phyloP scores from a whole-genome alignment of 1,140 invertebrate species.

The Conus betulinus region DNA sequence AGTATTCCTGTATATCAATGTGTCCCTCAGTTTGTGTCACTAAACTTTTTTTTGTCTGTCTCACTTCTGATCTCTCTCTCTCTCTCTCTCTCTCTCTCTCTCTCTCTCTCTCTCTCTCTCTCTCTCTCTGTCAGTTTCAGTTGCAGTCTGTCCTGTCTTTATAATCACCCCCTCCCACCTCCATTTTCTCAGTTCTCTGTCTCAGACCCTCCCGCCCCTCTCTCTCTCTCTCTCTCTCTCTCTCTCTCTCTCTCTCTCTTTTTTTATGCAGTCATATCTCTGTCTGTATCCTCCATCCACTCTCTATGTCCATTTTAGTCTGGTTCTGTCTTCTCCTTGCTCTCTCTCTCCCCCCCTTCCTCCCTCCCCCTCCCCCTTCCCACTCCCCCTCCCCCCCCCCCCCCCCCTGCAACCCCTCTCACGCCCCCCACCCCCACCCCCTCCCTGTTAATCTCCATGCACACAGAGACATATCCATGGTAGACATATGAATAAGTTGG shows the following conservation, averaged over 20 bases:
- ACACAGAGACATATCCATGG: no score
- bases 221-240: conserved; percentile 9
- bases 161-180: no score
- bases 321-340: background rate
- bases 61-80: conserved; percentile 1
- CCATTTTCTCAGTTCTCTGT: no score
- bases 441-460: no score
- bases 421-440: no score
- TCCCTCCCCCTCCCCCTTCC: no score
- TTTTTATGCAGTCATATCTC: background rate
- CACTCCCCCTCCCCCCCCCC: no score
- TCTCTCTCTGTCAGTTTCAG: no score
- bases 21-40: conserved; percentile 27
- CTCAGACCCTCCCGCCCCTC: background rate
- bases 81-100: background rate
- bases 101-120: background rate
- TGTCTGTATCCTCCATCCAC: background rate
- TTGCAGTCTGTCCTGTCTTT: no score
- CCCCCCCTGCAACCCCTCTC: no score
- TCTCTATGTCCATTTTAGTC: background rate
- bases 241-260: background rate
- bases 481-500: no score
- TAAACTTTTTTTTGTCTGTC: conserved; percentile 32
- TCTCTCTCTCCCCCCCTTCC: conserved; percentile 20
- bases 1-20: background rate